phyloP scores from a whole-genome alignment of 2,113 vertebrate species.

The Ifrita kowaldi region DNA sequence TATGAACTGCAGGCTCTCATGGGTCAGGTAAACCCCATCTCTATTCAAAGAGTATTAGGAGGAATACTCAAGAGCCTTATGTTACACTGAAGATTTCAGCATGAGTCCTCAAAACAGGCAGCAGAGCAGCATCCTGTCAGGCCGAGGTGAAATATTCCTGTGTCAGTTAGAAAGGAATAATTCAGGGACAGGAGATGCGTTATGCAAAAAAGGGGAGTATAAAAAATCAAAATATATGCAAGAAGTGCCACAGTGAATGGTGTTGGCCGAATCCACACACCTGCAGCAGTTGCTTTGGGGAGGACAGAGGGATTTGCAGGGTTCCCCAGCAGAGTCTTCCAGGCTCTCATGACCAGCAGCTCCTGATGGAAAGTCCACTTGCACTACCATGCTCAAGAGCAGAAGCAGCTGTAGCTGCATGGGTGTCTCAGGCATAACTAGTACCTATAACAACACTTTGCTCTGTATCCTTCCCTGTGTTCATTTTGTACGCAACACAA shows the following conservation, averaged over 20 bases:
- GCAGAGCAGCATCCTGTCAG: not conserved
- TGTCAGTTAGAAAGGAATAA: not conserved
- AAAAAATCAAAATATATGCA: not conserved
- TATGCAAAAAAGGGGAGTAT: not conserved
- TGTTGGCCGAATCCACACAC: not conserved
- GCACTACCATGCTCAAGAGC: not conserved
- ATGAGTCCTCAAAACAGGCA: not conserved
- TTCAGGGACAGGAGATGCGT: not conserved
- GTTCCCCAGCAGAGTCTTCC: not conserved
- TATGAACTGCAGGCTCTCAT: not conserved
- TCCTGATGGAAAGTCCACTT: not conserved
- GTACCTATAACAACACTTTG: accelerated
- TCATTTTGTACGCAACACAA: not conserved
- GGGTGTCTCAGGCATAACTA: not conserved
- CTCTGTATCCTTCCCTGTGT: not conserved
- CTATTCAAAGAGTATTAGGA: not conserved
- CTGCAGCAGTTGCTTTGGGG: not conserved
- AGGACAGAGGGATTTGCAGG: not conserved
- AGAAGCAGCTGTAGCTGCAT: not conserved
- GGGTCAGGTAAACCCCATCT: not conserved
- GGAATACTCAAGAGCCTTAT: not conserved
- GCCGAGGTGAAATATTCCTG: not conserved
- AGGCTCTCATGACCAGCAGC: not conserved
- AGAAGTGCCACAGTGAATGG: not conserved
- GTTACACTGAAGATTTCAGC: not conserved